These are phyloP conservation scores for Whitmania pigra DNA, from an alignment of 1,140 invertebrate genomes.

Conservation along the genomic window DNA sequence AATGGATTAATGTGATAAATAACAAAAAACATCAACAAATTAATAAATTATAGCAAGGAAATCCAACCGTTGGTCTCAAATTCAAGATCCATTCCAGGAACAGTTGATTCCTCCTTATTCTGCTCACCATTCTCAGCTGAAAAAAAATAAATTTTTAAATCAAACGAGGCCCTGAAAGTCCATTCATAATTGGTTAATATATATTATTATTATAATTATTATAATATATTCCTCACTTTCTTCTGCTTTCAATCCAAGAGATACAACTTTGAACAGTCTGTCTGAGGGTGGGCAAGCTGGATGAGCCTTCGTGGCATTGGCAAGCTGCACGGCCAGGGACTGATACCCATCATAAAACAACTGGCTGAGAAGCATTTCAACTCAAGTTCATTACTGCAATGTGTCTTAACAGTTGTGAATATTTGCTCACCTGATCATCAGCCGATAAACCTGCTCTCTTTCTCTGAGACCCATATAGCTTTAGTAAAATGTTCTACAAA, in stretches of 20 bases:
- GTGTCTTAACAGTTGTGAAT: slow-evolving; percentile 9
- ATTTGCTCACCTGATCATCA: slow-evolving; percentile 66
- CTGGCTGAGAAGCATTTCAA: slow-evolving; percentile 48
- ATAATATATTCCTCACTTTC: slow-evolving; percentile 48
- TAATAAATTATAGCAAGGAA: neutral
- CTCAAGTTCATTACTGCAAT: neutral
- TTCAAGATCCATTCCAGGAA: slow-evolving; percentile 71
- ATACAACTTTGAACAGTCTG: slow-evolving; percentile 68
- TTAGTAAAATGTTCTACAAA: neutral
- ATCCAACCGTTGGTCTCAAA: slow-evolving; percentile 71
- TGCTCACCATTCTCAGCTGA: neutral
- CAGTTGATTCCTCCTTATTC: slow-evolving; percentile 29
- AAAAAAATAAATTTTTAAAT: neutral
- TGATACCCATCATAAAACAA: slow-evolving; percentile 72
- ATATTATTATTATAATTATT: no score
- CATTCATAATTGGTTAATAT: neutral
- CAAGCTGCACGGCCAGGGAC: slow-evolving; percentile 67
- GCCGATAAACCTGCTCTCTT: slow-evolving; percentile 63
- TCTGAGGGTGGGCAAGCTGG: slow-evolving; percentile 89
- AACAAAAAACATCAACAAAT: no score
- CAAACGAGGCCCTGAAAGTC: no score
- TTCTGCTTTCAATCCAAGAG: slow-evolving; percentile 72
- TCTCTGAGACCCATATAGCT: slow-evolving; percentile 34
- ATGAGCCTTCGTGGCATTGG: slow-evolving; percentile 67
- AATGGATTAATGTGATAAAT: slow-evolving; percentile 8